These are phyloP conservation scores for Larimichthys crocea DNA, from an alignment of 2,113 vertebrate species.

Conservation along the genomic window DNA sequence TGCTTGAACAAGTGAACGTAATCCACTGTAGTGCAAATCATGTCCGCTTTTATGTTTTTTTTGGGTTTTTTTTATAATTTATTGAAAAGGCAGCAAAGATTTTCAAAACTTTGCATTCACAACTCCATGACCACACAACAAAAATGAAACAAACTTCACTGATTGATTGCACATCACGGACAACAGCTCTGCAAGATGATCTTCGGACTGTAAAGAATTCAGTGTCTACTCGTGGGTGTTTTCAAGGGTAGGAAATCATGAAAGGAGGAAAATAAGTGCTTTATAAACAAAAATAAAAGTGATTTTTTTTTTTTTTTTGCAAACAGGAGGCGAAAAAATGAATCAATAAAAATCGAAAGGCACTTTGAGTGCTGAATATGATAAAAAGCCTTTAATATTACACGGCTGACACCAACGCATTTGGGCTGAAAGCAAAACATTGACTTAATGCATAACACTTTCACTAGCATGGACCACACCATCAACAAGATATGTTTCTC, in stretches of 20 bases:
- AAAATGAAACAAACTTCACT: not conserved
- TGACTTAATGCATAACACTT: not conserved
- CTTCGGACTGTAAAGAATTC: not conserved
- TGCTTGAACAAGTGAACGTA: conserved; percentile 15
- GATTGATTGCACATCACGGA: not conserved
- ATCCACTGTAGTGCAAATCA: conserved; percentile 11
- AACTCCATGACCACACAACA: not conserved
- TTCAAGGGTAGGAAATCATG: not conserved
- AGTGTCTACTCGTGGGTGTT: not conserved
- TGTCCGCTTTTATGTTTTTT: conserved; percentile 16
- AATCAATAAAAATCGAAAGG: not conserved
- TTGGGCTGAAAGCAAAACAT: not conserved
- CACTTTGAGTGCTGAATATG: not conserved
- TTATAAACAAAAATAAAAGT: not conserved
- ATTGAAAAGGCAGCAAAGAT: not conserved
- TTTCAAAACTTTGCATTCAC: not conserved
- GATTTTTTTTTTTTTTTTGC: not conserved
- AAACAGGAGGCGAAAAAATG: not conserved
- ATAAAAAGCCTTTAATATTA: not conserved
- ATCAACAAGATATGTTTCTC: no score
- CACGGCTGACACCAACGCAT: not conserved
- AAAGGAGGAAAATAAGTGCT: not conserved
- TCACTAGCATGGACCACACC: no score
- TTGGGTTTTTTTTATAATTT: no score
- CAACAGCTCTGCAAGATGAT: not conserved